Evolutionary conservation across 2,113 vertebrate genomes (phyloP), one percentile per base, ranked within the genome.

Genomic region (Pachycephala philippinensis): DNA sequence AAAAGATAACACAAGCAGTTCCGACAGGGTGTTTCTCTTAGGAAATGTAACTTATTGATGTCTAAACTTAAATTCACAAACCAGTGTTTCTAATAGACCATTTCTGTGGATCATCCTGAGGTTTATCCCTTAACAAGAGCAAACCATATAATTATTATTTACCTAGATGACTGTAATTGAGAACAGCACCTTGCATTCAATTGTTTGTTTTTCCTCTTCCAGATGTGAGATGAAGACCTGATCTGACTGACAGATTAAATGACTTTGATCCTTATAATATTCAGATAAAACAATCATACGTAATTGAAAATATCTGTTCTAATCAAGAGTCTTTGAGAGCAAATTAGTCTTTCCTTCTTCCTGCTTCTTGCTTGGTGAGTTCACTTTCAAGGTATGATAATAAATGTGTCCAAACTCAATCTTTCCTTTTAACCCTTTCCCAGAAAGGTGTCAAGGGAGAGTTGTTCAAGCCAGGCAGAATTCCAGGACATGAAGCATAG

Each of bases 231-330:
- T 82, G 56, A 75, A 75, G 86, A 89, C 65, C 37, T 89, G 90
- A 90, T 96, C 83, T 78, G 85, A 92, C 64, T 77, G 85, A 89
- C 56, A 93, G 85, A 94, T 94, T 93, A 93, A 90, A 78, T 76
- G 0, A 84, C 92, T 96, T 95, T 95, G 90, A 96, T 95, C 53
- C 37, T 45, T 84, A 85, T 47, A 92, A 76, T 89, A 84, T 72
- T 82, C 56, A 92, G 69, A 93, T 96, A 86, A 94, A 96, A 90
- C 88, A 71, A 89, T 89, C 76, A 84, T 30, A 78, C 1, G 1
- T 94, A 96, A 95, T 93, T 95, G 93, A 93, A 95, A 96, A 87
- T 96, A 92, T 92, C 60, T 96, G 72, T 93, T 78, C 64, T 61
- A 92, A 95, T 94, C 76, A 92, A 75, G 61, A 56, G 16, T 59